Evolutionary conservation across 1,140 invertebrate genomes (phyloP).

Genomic region (Drosophila pandora): DNA sequence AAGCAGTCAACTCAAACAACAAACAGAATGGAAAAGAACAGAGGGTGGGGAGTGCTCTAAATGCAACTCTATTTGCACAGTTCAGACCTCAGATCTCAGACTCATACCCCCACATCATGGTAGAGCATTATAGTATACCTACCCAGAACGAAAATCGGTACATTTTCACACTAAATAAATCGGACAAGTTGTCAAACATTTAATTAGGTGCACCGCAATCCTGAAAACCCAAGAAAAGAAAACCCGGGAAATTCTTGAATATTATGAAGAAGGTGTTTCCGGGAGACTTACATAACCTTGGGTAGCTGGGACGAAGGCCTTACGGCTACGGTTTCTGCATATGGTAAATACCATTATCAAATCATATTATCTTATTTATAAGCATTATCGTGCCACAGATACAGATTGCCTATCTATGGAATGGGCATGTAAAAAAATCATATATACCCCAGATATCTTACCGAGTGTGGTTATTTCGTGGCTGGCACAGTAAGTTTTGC

Average conservation of each 20-base stretch:
- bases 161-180: constrained; percentile 36
- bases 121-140: constrained; percentile 16
- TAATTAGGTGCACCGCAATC: constrained; percentile 60
- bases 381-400: constrained; percentile 82
- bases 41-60: constrained; percentile 51
- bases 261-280: not conserved
- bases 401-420: constrained; percentile 82
- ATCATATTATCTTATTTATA: constrained; percentile 84
- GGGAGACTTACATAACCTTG: constrained; percentile 4
- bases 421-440: constrained; percentile 77
- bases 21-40: constrained; percentile 39
- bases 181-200: constrained; percentile 60
- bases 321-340: constrained; percentile 74
- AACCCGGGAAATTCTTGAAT: not conserved
- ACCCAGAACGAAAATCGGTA: not conserved
- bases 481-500: constrained; percentile 80
- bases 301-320: constrained; percentile 9
- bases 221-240: not conserved
- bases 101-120: constrained; percentile 10
- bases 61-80: constrained; percentile 73
- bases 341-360: constrained; percentile 84
- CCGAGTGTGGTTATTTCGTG: constrained; percentile 73
- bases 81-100: constrained; percentile 16
- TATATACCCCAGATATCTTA: constrained; percentile 71
- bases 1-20: constrained; percentile 65